Base-by-base conservation (phyloP, 1,140 invertebrate genomes). In the Conopomorpha cramerella region DNA sequence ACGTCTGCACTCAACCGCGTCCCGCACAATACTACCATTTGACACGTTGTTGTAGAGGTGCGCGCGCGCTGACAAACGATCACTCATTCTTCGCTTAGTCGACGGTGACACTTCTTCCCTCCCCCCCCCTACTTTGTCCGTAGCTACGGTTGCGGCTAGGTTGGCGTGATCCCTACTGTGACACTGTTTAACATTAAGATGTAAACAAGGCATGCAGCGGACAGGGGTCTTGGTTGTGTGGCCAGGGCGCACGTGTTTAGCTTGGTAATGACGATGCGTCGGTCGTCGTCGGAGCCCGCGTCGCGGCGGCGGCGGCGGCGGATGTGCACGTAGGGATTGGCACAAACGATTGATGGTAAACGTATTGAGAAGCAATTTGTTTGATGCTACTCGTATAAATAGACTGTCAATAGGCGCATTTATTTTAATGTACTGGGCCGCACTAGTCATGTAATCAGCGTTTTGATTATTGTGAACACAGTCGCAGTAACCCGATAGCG, bases 41-140 rank as follows among this genome's bases (percentile, higher is more conserved):
- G n/a, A n/a, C n/a, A n/a, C n/a, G n/a, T n/a, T n/a, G n/a, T n/a
- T n/a, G n/a, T n/a, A n/a, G 45, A 56, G 61, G 59, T 73, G 68
- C 68, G 68, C 68, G 55, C 38, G 62, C 64, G 68, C 49, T 31
- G 38, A 57, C 55, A 48, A 52, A 48, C 55, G 61, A 65, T 65
- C 64, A 59, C 43, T 70, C 66, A 68, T 62, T 63, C 63, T 63
- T 65, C 64, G 58, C 43, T 70, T 64, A 68, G 60, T 63, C 63
- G 49, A 58, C 56, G 55, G 48, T 70, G 65, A 67, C 68, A 67
- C 57, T 51, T 51, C 48, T 36, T 26, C 35, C 45, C 45, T 46
- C 46, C 38, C 33, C 51, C 36, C 33, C 32, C 34, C 37, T 37
- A 39, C 36, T 32, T 8, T n/a, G n/a, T n/a, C n/a, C n/a, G n/a